These are phyloP conservation scores for Linnaemya vulpina DNA, from an alignment of 2,888 invertebrate species.

Conservation along the genomic window DNA sequence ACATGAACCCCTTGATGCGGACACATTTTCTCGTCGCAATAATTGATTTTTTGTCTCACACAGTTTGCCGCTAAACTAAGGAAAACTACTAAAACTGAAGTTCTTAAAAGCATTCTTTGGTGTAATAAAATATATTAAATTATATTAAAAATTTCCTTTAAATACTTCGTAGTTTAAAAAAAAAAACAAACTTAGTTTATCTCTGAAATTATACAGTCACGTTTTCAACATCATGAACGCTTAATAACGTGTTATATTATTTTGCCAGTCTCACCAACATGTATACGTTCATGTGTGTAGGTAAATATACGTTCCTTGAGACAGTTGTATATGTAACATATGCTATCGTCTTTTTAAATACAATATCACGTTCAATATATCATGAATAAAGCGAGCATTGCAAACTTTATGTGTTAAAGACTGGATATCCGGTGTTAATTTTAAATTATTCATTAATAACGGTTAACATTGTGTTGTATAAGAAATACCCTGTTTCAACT, in stretches of 20 bases:
- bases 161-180: conserved; percentile 15
- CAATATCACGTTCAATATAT: no score
- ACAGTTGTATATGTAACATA: no score
- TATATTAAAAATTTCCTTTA: conserved; percentile 22
- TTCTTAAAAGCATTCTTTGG: conserved; percentile 25
- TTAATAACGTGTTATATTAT: background rate
- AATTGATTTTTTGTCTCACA: conserved; percentile 42
- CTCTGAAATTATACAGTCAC: conserved; percentile 48
- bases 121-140: background rate
- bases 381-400: no score
- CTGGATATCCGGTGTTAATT: background rate
- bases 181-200: conserved; percentile 43
- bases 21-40: conserved; percentile 65
- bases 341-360: no score
- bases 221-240: conserved; percentile 27
- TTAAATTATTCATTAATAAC: background rate
- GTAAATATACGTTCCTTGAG: no score
- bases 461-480: background rate
- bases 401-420: no score
- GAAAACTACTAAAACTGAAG: background rate
- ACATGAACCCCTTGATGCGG: conserved; percentile 71
- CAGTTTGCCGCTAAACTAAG: background rate
- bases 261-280: background rate
- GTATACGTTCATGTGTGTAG: no score
- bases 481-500: background rate